Base-by-base conservation (phyloP, 2,888 invertebrate species). In the Sturmia bella region DNA sequence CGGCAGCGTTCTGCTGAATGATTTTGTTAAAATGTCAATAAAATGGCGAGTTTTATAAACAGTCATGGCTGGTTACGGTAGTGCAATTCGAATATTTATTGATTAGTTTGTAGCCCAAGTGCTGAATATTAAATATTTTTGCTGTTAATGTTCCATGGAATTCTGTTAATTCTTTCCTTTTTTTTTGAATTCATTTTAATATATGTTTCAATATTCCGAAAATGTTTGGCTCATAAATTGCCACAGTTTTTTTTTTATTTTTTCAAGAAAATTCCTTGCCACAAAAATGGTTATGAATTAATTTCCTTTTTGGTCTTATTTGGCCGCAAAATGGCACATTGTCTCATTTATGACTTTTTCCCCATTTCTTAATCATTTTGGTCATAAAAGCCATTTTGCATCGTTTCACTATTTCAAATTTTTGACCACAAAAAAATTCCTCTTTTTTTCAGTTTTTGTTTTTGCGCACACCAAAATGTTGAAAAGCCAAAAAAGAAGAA, bases 261-360 rank as follows among this genome's bases (percentile, higher is more conserved):
- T 39, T 56, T 64, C 15, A 72, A 19, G n/a, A n/a, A 41, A 37
- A 64, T 39, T 41, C 11, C 21, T 61, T 13, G 7, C 19, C 21
- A 39, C 57, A 13, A 76, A 68, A 27, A 13, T 41, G 48, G 12
- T 21, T 19, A 43, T 63, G 48, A n/a, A 41, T 50, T 61, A 32
- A 12, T 17, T 19, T 19, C 12, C 7, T n/a, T n/a, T 39, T 63
- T n/a, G 39, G 39, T 77, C 72, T 50, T 75, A 80, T 80, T 76
- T 72, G 61, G 72, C 80, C 75, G 59, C 75, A 80, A 48, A 68
- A 15, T 66, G 66, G 39, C 45, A 69, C 54, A 79, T 27, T 63
- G 74, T 63, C 68, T 80, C 74, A 27, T 48, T 75, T 75, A 64
- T 41, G 56, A 52, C 27, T 27, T 54, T 39, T 32, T 9, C 50